These are phyloP conservation scores for Oxyruncus cristatus DNA, from an alignment of 2,113 vertebrate species.

Conservation along the genomic window DNA sequence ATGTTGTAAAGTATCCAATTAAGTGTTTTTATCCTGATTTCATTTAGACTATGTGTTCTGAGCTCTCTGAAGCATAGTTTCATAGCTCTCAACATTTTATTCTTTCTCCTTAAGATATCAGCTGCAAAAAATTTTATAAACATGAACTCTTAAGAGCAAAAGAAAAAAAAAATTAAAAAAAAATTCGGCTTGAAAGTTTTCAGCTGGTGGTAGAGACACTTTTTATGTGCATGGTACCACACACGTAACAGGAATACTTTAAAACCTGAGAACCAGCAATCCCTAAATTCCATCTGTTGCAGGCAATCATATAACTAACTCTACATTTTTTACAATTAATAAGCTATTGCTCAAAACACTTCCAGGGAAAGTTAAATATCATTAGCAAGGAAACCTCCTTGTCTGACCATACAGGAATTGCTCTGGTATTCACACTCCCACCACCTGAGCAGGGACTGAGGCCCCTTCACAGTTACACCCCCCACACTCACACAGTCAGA, in stretches of 20 bases:
- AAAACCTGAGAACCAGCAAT: not conserved
- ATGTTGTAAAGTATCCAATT: not conserved
- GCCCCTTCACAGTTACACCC: not conserved
- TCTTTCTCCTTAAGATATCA: not conserved
- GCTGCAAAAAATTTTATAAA: not conserved
- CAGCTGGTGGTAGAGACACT: not conserved
- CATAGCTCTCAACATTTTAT: not conserved
- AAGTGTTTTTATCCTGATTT: not conserved
- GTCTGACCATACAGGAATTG: not conserved
- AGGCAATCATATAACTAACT: not conserved
- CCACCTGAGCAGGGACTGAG: accelerated
- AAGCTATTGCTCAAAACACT: not conserved
- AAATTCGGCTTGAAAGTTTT: not conserved
- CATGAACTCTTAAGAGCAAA: not conserved
- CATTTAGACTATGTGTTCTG: not conserved
- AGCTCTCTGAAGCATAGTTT: not conserved
- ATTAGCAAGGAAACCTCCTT: not conserved
- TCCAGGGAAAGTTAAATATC: not conserved
- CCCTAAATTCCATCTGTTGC: not conserved
- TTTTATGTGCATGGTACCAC: not conserved
- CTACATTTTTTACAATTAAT: not conserved
- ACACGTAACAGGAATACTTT: not conserved
- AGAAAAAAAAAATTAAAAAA: not conserved
- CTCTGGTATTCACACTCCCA: not conserved
- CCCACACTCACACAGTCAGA: not conserved